Evolutionary conservation across 2,797 vertebrate species (phyloP).

Genomic region (Aeoliscus strigatus): DNA sequence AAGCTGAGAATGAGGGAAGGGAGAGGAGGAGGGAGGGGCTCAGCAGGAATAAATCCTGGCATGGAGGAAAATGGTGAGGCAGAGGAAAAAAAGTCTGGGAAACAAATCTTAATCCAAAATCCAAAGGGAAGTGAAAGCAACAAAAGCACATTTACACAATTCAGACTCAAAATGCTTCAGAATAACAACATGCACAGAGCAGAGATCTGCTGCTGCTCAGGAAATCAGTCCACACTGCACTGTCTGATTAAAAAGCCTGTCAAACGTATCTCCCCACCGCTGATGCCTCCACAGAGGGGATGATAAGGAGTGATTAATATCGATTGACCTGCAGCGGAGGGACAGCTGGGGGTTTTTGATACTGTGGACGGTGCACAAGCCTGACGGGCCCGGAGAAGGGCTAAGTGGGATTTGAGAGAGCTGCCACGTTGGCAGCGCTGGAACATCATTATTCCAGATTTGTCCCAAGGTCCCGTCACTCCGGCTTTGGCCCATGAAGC

Average conservation of each 20-base stretch:
- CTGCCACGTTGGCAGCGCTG: conserved; percentile 31
- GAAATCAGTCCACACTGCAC: conserved; percentile 54
- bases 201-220: too few species aligned
- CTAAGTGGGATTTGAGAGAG: conserved; percentile 52
- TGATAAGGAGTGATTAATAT: conserved; percentile 57
- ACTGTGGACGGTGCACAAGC: conserved; percentile 21
- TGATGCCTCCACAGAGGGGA: conserved; percentile 40
- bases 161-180: too few species aligned
- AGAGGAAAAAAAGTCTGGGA: too few species aligned
- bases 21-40: too few species aligned
- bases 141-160: too few species aligned
- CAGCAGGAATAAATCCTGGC: too few species aligned
- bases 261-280: conserved; percentile 33
- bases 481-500: conserved; percentile 24
- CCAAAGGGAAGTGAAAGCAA: not conserved
- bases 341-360: conserved; percentile 6
- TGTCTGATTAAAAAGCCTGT: conserved; percentile 64
- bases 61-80: too few species aligned
- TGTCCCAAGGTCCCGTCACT: conserved; percentile 45
- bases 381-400: conserved; percentile 12
- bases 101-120: too few species aligned
- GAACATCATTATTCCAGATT: conserved; percentile 56
- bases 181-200: too few species aligned
- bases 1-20: too few species aligned
- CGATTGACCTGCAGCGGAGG: conserved; percentile 46